A percentile compares a stretch with the other conserved stretches of the same genome.
Evolutionary conservation across 2,797 vertebrate species (phyloP).

Genomic region (Fratercula arctica): DNA sequence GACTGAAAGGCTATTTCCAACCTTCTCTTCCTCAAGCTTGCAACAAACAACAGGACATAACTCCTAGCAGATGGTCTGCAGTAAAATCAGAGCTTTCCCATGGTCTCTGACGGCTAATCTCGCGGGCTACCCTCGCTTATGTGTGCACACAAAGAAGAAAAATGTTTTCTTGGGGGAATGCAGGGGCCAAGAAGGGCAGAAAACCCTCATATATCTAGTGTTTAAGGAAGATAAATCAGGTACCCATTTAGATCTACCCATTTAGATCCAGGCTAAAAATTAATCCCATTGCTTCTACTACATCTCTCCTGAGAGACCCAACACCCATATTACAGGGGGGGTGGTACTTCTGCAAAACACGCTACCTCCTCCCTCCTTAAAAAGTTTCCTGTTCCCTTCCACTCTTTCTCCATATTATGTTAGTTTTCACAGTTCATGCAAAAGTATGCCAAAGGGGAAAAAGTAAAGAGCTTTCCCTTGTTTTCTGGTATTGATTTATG

Average conservation of each 20-base stretch:
- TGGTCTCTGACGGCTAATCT: background rate
- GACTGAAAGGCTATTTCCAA: background rate
- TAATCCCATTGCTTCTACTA: background rate
- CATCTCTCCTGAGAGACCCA: background rate
- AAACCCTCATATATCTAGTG: background rate
- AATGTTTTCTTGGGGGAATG: background rate
- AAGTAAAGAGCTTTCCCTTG: conserved; percentile 33
- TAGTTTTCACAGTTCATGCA: conserved; percentile 36
- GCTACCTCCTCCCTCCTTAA: background rate
- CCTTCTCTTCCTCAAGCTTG: background rate
- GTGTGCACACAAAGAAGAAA: background rate
- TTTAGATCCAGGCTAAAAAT: background rate
- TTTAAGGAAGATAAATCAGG: conserved; percentile 38
- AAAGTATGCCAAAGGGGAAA: conserved; percentile 35
- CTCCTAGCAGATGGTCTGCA: background rate
- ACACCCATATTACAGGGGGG: background rate
- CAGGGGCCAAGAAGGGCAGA: background rate
- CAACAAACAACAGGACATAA: background rate
- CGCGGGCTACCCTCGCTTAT: background rate
- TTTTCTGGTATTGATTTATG: conserved; percentile 69
- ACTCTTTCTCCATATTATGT: background rate
- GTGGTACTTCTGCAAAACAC: background rate
- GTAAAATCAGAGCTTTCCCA: conserved; percentile 6
- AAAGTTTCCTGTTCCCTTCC: background rate
- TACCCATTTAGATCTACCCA: background rate